Evolutionary conservation across 2,888 invertebrate species (phyloP), one percentile per base, ranked within the genome.

Genomic region (Lasioglossum malachurum): DNA sequence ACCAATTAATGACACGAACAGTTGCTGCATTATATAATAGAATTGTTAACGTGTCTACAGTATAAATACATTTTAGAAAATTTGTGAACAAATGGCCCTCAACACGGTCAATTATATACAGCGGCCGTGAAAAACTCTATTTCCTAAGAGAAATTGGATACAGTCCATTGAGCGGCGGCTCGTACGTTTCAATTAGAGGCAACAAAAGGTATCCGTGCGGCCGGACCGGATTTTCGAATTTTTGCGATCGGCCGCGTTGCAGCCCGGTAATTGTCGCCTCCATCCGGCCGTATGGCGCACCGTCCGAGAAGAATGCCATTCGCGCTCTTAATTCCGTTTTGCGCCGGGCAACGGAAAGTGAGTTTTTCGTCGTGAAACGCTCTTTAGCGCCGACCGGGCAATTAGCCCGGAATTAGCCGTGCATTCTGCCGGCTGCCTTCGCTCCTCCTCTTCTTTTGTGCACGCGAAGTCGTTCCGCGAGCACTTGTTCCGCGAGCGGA

Each of bases 321-420:
- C 87, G 86, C 85, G 84, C 89, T 83, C 80, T 89, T 88, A 83
- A 90, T 90, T 85, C 84, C 86, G 83, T 84, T 84, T 84, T 84
- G 79, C 84, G 78, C 87, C 81, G 78, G 49, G 69, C 75, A 41
- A 73, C 84, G 86, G 84, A 84, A 88, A 89, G 87, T 87, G 84
- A 87, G 83, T 91, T 90, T 91, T 90, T 89, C 75, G 74, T 73
- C 84, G 71, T 77, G 83, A 80, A 87, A 85, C 83, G 87, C 87
- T 91, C 87, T 89, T 91, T 91, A 91, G 76, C 90, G 79, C 84
- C 87, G 87, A 80, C 80, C 76, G 83, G 31, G 89, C 91, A 91
- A 91, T 91, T 91, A 91, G 86, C 84, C 64, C 71, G 35, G 91
- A 91, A 91, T 91, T 86, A 89, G 81, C 83, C 80, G 77, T 75